These are phyloP conservation scores for Ephydatia muelleri DNA, from an alignment of 37 sponge, comb jelly and placozoan genomes.

Conservation along the genomic window DNA sequence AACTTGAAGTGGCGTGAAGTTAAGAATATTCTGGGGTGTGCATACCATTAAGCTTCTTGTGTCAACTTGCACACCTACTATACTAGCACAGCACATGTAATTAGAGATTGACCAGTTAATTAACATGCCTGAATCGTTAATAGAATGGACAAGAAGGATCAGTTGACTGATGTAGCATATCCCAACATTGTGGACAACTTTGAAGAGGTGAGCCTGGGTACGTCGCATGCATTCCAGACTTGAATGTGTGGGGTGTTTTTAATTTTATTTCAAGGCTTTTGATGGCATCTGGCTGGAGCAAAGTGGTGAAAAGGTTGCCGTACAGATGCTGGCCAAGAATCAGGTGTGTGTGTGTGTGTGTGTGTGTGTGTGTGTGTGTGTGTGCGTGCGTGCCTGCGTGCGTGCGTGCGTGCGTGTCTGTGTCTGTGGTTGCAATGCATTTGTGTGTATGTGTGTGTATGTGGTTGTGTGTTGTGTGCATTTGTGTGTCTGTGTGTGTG, in stretches of 20 bases:
- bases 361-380: slow-evolving; percentile 6
- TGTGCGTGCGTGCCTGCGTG: background rate
- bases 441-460: background rate
- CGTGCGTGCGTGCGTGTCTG: background rate
- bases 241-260: background rate
- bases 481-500: background rate
- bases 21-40: too few species aligned
- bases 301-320: slow-evolving; percentile 50
- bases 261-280: slow-evolving; percentile 29
- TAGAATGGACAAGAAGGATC: slow-evolving; percentile 62
- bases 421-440: background rate
- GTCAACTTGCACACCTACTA: too few species aligned
- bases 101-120: too few species aligned
- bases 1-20: too few species aligned
- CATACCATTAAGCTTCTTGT: too few species aligned
- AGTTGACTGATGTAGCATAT: slow-evolving; percentile 22
- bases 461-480: background rate
- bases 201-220: slow-evolving; percentile 28
- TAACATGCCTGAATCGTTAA: background rate
- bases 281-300: background rate
- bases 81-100: too few species aligned
- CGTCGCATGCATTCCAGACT: background rate
- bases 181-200: slow-evolving; percentile 55
- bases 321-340: slow-evolving; percentile 47
- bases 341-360: slow-evolving; percentile 11